Conservation (phyloP, 2,888 invertebrate genomes). For the Temnothorax rugatulus region DNA sequence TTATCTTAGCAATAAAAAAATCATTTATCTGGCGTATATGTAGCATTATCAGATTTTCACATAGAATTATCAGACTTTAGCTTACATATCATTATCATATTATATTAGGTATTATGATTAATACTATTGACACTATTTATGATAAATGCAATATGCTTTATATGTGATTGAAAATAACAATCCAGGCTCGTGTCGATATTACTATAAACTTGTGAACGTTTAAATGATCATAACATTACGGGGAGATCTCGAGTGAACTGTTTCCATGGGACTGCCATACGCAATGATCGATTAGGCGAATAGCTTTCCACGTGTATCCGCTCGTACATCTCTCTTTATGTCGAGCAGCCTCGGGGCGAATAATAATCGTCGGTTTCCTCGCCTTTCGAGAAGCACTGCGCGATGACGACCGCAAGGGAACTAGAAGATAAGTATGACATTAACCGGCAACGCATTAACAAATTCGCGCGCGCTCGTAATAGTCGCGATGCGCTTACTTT, state of each 20-base stretch:
- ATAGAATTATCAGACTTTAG: not conserved
- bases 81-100: not conserved
- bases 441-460: conserved; percentile 33
- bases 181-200: not conserved
- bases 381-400: not conserved
- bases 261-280: not conserved
- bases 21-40: not conserved
- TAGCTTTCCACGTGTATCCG: not conserved
- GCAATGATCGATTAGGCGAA: conserved; percentile 13
- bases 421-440: conserved; percentile 34
- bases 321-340: not conserved
- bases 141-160: not conserved
- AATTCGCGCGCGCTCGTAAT: conserved; percentile 40
- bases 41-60: not conserved
- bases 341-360: conserved; percentile 31
- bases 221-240: not conserved
- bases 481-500: conserved; percentile 21
- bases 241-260: not conserved
- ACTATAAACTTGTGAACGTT: not conserved
- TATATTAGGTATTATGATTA: not conserved
- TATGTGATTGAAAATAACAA: not conserved
- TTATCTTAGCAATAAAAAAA: not conserved
- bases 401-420: not conserved
- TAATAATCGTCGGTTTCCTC: conserved; percentile 38
- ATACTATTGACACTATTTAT: not conserved